These are phyloP conservation scores for Cryptocephalus moraei DNA, from an alignment of 2,888 invertebrate species.

Conservation along the genomic window DNA sequence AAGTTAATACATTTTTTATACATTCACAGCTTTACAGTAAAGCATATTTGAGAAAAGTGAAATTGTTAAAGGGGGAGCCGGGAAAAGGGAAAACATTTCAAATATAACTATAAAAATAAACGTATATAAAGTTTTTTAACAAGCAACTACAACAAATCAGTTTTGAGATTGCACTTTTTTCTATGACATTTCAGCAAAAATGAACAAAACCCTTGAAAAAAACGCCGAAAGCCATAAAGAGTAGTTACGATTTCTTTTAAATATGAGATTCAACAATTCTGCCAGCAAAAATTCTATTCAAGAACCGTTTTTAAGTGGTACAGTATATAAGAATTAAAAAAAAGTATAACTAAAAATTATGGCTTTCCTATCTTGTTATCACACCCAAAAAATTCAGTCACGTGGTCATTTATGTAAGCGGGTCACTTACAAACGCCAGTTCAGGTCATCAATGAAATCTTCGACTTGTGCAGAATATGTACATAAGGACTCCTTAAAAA, in stretches of 20 bases:
- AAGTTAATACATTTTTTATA: constrained; percentile 29
- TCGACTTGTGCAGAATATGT: neutral
- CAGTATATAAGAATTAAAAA: neutral
- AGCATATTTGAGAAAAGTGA: constrained; percentile 21
- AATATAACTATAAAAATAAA: constrained; percentile 30
- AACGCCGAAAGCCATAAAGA: neutral
- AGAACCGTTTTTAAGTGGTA: neutral
- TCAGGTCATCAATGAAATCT: neutral
- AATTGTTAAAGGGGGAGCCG: constrained; percentile 18
- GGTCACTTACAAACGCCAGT: constrained; percentile 14
- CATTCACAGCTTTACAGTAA: constrained; percentile 32
- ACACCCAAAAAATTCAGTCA: constrained; percentile 13
- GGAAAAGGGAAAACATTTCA: constrained; percentile 15
- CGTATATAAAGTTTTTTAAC: constrained; percentile 23
- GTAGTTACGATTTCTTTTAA: neutral
- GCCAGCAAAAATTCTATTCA: neutral
- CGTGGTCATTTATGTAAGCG: constrained; percentile 16
- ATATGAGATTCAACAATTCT: neutral
- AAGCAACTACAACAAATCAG: constrained; percentile 24
- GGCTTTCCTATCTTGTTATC: neutral
- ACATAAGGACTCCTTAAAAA: neutral
- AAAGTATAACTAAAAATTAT: neutral
- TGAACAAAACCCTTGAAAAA: neutral
- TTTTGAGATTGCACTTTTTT: constrained; percentile 2
- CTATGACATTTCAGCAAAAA: constrained; percentile 6